These are phyloP conservation scores for Cyprinodon brontotheroides DNA, from an alignment of 2,113 vertebrate genomes.

Conservation along the genomic window DNA sequence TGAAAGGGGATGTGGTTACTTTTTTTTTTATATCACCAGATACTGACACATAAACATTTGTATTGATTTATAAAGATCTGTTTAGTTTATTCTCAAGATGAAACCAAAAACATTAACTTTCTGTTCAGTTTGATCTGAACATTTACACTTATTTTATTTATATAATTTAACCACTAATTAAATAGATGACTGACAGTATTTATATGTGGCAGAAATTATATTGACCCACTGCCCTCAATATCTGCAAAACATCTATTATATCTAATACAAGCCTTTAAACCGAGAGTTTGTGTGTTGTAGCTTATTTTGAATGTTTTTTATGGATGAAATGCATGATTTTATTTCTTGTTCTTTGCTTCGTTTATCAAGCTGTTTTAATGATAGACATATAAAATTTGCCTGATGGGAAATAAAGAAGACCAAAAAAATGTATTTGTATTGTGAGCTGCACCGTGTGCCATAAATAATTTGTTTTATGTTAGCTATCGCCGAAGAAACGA, in stretches of 20 bases:
- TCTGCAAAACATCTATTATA: constrained; percentile 2
- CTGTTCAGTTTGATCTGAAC: not conserved
- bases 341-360: not conserved
- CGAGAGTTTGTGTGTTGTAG: not conserved
- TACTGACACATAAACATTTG: not conserved
- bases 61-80: not conserved
- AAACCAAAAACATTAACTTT: not conserved
- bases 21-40: not conserved
- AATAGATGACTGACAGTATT: not conserved
- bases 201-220: constrained; percentile 1
- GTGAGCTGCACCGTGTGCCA: not conserved
- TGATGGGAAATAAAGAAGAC: not conserved
- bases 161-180: not conserved
- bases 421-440: not conserved
- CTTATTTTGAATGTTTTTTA: not conserved
- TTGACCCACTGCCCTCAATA: constrained; percentile 28
- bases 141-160: not conserved
- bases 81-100: not conserved
- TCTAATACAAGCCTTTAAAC: not conserved
- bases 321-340: not conserved
- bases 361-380: not conserved
- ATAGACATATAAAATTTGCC: not conserved
- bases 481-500: too few relatives aligned
- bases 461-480: not conserved
- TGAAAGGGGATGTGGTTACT: not conserved